These are phyloP conservation scores for Drosophila cyrtoloma DNA, from an alignment of 2,888 invertebrate genomes.

Conservation along the genomic window DNA sequence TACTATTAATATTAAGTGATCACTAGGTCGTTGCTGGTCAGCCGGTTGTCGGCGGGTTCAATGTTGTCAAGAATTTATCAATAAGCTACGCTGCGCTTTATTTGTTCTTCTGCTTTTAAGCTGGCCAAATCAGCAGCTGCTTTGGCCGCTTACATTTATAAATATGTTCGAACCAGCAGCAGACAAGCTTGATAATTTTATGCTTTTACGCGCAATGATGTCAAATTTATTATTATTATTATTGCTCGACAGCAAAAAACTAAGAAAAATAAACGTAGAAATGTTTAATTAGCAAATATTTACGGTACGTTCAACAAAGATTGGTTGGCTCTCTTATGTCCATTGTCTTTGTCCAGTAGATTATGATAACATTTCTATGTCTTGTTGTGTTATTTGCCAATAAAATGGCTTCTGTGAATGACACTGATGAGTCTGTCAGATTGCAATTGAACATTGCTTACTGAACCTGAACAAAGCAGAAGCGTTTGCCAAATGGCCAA, in stretches of 20 bases:
- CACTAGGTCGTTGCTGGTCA: slow-evolving; percentile 65
- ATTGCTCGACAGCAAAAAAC: slow-evolving; percentile 26
- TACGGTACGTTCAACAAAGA: slow-evolving; percentile 41
- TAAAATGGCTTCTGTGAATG: slow-evolving; percentile 46
- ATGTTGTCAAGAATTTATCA: slow-evolving; percentile 58
- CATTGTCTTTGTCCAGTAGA: slow-evolving; percentile 40
- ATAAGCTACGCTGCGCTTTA: slow-evolving; percentile 25
- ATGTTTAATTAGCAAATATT: slow-evolving; percentile 80
- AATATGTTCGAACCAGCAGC: slow-evolving; percentile 17
- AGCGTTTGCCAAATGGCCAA: slow-evolving; percentile 6
- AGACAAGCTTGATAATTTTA: slow-evolving; percentile 48
- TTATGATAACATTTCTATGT: slow-evolving; percentile 51
- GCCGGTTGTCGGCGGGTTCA: slow-evolving; percentile 50
- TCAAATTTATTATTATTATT: slow-evolving; percentile 80
- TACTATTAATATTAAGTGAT: slow-evolving; percentile 71
- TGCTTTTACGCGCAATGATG: slow-evolving; percentile 73
- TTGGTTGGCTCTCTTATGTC: slow-evolving; percentile 29
- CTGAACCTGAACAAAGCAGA: slow-evolving; percentile 5
- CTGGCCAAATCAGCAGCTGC: slow-evolving; percentile 33
- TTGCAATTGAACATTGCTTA: slow-evolving; percentile 42
- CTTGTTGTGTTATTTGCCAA: slow-evolving; percentile 38
- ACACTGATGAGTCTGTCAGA: slow-evolving; percentile 36
- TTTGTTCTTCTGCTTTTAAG: background rate
- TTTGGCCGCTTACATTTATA: slow-evolving; percentile 57
- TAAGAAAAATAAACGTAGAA: slow-evolving; percentile 53